These are phyloP conservation scores for Drosophila picticornis DNA, from an alignment of 2,888 invertebrate species.

Conservation along the genomic window DNA sequence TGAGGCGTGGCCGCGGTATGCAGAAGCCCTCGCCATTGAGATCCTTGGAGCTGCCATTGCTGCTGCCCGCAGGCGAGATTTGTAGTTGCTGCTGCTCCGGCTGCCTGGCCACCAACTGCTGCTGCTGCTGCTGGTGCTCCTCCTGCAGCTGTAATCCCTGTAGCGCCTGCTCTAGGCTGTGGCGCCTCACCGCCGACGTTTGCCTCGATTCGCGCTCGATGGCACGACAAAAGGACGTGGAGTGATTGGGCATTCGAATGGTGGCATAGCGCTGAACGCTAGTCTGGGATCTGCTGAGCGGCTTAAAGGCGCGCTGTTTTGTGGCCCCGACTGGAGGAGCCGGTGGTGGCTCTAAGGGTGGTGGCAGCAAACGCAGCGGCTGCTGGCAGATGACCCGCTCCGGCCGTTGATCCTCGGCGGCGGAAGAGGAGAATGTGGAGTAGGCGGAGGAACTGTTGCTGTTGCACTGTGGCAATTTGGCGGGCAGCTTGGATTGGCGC, in stretches of 20 bases:
- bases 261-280: slow-evolving; percentile 65
- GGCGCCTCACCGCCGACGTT: slow-evolving; percentile 17
- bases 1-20: slow-evolving; percentile 93
- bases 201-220: slow-evolving; percentile 10
- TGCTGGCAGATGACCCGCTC: slow-evolving; percentile 78
- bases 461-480: slow-evolving; percentile 36
- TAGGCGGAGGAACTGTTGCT: slow-evolving; percentile 64
- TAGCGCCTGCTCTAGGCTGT: slow-evolving; percentile 53
- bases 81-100: slow-evolving; percentile 27
- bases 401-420: slow-evolving; percentile 41
- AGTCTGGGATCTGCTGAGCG: slow-evolving; percentile 60
- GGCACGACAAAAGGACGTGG: slow-evolving; percentile 74
- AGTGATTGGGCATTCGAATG: slow-evolving; percentile 73
- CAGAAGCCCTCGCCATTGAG: slow-evolving; percentile 87
- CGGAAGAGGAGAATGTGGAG: slow-evolving; percentile 61
- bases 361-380: slow-evolving; percentile 70
- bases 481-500: slow-evolving; percentile 36
- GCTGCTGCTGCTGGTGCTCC: slow-evolving; percentile 5
- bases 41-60: slow-evolving; percentile 85
- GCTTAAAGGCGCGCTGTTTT: slow-evolving; percentile 46
- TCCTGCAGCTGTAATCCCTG: slow-evolving; percentile 51
- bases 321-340: slow-evolving; percentile 53
- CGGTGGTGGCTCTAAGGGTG: slow-evolving; percentile 68
- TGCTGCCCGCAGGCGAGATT: slow-evolving; percentile 63
- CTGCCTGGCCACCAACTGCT: slow-evolving; percentile 13